Base-by-base conservation (phyloP, 1,140 invertebrate species). In the Drosophila rhopaloa region DNA sequence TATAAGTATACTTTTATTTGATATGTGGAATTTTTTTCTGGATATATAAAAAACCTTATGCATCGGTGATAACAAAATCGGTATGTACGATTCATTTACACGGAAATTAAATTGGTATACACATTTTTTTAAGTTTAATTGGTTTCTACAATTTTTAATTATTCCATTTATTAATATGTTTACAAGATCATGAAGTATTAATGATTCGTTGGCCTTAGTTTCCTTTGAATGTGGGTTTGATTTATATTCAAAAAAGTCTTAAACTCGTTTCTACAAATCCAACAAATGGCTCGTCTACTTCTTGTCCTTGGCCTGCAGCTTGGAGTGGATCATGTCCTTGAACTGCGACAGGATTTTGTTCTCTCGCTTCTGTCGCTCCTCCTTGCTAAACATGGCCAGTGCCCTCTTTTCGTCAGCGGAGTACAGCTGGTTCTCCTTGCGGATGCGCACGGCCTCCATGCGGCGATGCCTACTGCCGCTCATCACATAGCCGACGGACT, bases 391-490 rank as follows among this genome's bases (percentile, higher is more conserved):
- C 95, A 98, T 98, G 2, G 97, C 98, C 55, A 99, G 93, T 8
- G 98, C 98, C 79, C 99, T 94, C 92, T 99, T 99, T 93, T 99
- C 99, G 93, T 99, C 99, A 4, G 99, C 99, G 19, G 98, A 99
- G 94, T 99, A 99, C 92, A 99, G 98, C 94, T 99, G 98, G 94
- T 99, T 99, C 94, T 99, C 99, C 92, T 99, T 99, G 78, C 99
- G 95, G 54, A 99, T 96, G 94, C 99, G 97, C 2, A 99, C 99
- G 83, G 99, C 99, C 93, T 99, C 99, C 99, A 99, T 99, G 67
- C 98, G 95, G 10, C 99, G 96, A 95, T 99, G 99, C 88, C 99
- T 96, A 86, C 97, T 98, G 24, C 99, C 99, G 92, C 98, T 99
- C 99, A 99, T 99, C 0, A 99, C 98, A 89, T 97, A 97, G 13